Evolutionary conservation across 2,888 invertebrate species (phyloP).

Genomic region (Drosophila greeni): DNA sequence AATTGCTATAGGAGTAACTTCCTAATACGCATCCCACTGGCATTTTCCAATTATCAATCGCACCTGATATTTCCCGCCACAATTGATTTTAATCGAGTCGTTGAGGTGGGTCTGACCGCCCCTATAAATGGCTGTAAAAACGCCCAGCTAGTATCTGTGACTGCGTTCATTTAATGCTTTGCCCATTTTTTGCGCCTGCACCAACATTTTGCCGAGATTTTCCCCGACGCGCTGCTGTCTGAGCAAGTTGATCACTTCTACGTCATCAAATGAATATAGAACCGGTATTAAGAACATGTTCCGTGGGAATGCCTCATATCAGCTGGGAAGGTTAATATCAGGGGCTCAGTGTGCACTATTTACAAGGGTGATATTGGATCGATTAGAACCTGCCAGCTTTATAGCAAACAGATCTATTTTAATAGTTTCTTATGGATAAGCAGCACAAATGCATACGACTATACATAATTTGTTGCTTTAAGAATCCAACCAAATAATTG

Average conservation of each 20-base stretch:
- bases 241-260: neutral
- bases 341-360: neutral
- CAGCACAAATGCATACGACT: neutral
- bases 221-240: conserved; percentile 35
- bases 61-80: conserved; percentile 26
- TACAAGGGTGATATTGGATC: neutral
- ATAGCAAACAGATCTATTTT: neutral
- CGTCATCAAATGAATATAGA: conserved; percentile 29
- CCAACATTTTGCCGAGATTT: conserved; percentile 33
- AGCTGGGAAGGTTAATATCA: conserved; percentile 10
- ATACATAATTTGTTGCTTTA: no score
- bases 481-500: no score
- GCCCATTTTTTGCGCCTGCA: conserved; percentile 23
- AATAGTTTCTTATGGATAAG: neutral
- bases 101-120: conserved; percentile 4
- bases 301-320: conserved; percentile 24
- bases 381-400: neutral
- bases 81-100: conserved; percentile 4
- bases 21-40: neutral
- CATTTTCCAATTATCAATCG: conserved; percentile 7
- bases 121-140: conserved; percentile 22
- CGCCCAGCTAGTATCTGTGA: conserved; percentile 18
- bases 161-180: conserved; percentile 12
- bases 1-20: neutral
- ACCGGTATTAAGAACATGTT: conserved; percentile 48